phyloP scores from a whole-genome alignment of 2,113 vertebrate genomes.

The Lanius collurio region DNA sequence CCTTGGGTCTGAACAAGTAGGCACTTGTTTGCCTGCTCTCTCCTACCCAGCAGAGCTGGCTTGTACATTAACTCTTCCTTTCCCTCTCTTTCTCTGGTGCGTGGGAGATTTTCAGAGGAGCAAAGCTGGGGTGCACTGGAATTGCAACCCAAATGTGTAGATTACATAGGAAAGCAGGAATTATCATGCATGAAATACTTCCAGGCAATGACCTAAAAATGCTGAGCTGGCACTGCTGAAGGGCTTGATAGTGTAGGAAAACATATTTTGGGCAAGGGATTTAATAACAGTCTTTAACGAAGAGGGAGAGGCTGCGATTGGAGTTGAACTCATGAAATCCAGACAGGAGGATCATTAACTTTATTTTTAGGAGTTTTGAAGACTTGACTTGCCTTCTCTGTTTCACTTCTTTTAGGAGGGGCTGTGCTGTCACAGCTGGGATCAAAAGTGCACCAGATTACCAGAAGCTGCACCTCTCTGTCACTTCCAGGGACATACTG shows the following conservation, averaged over 20 bases:
- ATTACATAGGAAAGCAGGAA: background rate
- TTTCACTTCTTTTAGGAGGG: background rate
- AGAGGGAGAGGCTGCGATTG: background rate
- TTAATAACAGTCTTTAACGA: slow-evolving; percentile 26
- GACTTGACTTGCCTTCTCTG: background rate
- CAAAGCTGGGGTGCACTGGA: background rate
- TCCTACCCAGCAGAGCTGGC: background rate
- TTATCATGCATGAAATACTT: background rate
- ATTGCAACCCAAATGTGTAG: background rate
- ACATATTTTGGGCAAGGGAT: background rate
- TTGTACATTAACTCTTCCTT: background rate
- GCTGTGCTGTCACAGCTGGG: background rate
- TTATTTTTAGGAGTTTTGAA: slow-evolving; percentile 54
- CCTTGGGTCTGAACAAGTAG: slow-evolving; percentile 1
- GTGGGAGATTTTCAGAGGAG: background rate
- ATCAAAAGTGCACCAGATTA: background rate
- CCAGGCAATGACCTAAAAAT: background rate
- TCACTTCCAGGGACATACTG: background rate
- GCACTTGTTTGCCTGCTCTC: background rate
- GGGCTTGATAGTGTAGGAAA: background rate
- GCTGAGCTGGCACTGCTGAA: background rate
- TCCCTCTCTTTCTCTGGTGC: background rate
- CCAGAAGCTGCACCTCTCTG: background rate
- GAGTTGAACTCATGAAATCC: background rate
- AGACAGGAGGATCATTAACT: slow-evolving; percentile 36